Evolutionary conservation across 35 echinoderm and acorn worm species (phyloP), one percentile per base, ranked within the genome.

Genomic region (Apostichopus japonicus): DNA sequence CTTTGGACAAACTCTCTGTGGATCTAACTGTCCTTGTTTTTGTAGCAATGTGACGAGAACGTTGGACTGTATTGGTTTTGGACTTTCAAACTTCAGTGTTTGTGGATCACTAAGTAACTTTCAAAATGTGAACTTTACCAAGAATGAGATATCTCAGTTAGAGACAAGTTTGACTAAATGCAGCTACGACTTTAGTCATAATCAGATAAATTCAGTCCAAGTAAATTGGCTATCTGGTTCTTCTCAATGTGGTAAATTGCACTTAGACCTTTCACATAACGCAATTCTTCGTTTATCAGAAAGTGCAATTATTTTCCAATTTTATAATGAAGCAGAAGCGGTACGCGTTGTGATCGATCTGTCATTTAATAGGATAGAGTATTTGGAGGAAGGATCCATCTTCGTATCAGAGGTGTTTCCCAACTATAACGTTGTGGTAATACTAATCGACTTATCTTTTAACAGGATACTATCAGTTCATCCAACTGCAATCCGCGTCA

Each of bases 351-450:
- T 73, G n/a, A 73, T 73, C n/a, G 71, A 73, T 73, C 71, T 73
- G 15, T 73, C 71, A 22, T n/a, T n/a, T 22, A 73, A 73, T 22
- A 17, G 17, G 71, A 73, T 73, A 17, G 71, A 73, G n/a, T 73
- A 73, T 73, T 73, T 73, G n/a, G 71, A 73, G 21, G 1, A 19
- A 1, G 71, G 0, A 11, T 73, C 71, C n/a, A 73, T 73, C 71
- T 2, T 6, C 6, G 17, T 44, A 44, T 0, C 0, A 0, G 2
- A 44, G 0, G 0, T 33, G 33, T 0, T 1, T 44, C 0, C 0
- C 33, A 0, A 3, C 33, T 19, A 0, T 10, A 54, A n/a, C n/a
- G n/a, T 82, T 82, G 44, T 4, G 3, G 0, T n/a, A n/a, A n/a
- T 82, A 17, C 17, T 6, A 22, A 73, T 17, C 14, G 21, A 6